Evolutionary conservation across 2,888 invertebrate genomes (phyloP).

Genomic region (Pseudococcus jackbeardsleyi): DNA sequence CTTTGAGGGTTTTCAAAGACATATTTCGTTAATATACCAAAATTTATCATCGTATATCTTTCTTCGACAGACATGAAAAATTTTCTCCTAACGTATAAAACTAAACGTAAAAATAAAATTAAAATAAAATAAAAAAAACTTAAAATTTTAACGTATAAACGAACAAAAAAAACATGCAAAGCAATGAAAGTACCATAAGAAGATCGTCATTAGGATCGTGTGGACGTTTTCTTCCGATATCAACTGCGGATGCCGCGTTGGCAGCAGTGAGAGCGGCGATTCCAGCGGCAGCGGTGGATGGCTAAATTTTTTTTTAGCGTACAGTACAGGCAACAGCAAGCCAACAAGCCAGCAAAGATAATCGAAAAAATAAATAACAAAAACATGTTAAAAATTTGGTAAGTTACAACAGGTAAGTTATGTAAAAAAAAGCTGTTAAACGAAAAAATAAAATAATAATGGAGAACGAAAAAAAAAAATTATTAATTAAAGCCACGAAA

Average conservation of each 20-base stretch:
- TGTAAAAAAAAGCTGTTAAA: conserved; percentile 21
- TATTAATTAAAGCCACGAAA: conserved; percentile 30
- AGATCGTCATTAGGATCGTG: conserved; percentile 87
- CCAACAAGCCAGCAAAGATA: conserved; percentile 65
- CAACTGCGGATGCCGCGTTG: conserved; percentile 62
- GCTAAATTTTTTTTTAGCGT: conserved; percentile 65
- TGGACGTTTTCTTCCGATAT: conserved; percentile 86
- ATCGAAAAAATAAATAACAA: conserved; percentile 65
- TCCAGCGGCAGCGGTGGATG: conserved; percentile 63
- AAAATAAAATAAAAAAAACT: not conserved
- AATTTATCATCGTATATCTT: conserved; percentile 29
- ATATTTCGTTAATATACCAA: not conserved
- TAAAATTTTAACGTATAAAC: conserved; percentile 36
- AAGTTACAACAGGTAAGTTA: conserved; percentile 62
- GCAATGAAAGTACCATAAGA: conserved; percentile 89
- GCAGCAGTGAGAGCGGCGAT: conserved; percentile 56
- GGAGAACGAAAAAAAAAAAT: not conserved
- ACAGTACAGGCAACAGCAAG: conserved; percentile 65
- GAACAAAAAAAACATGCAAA: conserved; percentile 63
- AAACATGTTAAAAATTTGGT: conserved; percentile 72
- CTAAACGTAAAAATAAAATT: conserved; percentile 30
- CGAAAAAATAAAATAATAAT: conserved; percentile 3
- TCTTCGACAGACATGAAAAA: not conserved
- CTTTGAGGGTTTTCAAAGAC: not conserved
- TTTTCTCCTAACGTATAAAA: not conserved